A percentile compares a stretch with the other conserved stretches of the same genome.
Evolutionary conservation across 2,113 vertebrate genomes (phyloP).

Genomic region (Thinocorus orbignyianus): DNA sequence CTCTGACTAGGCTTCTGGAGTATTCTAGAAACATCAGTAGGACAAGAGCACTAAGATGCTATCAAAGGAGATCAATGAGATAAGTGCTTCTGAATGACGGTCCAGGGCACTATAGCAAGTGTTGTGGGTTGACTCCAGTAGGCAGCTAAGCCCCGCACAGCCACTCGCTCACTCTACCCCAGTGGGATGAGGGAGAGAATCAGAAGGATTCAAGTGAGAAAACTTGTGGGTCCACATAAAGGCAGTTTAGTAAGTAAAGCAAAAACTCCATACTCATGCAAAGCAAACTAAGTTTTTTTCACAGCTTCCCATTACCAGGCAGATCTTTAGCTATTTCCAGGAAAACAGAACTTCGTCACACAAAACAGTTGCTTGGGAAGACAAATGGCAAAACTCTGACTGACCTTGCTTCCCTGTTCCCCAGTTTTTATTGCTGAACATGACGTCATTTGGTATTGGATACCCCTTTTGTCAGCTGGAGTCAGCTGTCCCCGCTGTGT

Average conservation of each 20-base stretch:
- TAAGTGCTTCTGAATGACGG: neutral
- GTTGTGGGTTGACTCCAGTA: neutral
- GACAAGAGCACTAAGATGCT: neutral
- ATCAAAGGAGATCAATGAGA: neutral
- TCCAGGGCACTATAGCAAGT: neutral
- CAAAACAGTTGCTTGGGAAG: neutral
- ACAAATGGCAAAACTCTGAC: neutral
- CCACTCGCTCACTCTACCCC: accelerated
- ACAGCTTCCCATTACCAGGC: neutral
- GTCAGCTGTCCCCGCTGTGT: neutral
- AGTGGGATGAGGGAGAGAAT: neutral
- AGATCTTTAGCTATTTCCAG: neutral
- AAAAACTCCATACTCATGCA: neutral
- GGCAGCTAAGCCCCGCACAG: neutral
- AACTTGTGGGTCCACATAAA: neutral
- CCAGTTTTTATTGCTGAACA: neutral
- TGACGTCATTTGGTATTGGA: neutral
- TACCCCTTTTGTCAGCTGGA: neutral
- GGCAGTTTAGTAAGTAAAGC: neutral
- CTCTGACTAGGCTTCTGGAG: neutral
- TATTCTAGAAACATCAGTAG: neutral
- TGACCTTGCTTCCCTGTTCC: neutral
- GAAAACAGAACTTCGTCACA: neutral
- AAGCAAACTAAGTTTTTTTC: neutral
- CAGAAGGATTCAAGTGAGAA: neutral